A percentile compares a stretch with the other conserved stretches of the same genome.
phyloP scores from a whole-genome alignment of 2,797 vertebrate species.

The Eulemur albifrons region DNA sequence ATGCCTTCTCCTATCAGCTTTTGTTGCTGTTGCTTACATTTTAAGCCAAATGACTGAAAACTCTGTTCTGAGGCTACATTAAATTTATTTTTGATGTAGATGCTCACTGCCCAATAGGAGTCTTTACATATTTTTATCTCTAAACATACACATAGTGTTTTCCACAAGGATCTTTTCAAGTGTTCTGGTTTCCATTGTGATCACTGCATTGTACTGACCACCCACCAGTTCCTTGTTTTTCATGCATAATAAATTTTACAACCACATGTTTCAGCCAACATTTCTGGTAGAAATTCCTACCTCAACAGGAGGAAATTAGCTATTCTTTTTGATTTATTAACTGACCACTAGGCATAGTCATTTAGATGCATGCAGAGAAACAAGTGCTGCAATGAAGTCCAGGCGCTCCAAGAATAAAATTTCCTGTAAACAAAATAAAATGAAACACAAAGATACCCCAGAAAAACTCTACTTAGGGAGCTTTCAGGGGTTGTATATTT shows the following conservation, averaged over 20 bases:
- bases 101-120: neutral
- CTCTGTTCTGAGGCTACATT: neutral
- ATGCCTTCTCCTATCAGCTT: neutral
- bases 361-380: constrained; percentile 16
- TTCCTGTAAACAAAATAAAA: constrained; percentile 49
- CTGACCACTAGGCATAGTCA: neutral
- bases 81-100: neutral
- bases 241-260: constrained; percentile 66
- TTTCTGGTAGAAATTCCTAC: constrained; percentile 62
- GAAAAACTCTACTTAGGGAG: neutral
- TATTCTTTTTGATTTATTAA: constrained; percentile 47
- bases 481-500: neutral
- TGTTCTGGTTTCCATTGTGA: constrained; percentile 54
- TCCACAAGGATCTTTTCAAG: constrained; percentile 52
- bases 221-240: constrained; percentile 73
- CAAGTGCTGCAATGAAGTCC: neutral
- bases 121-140: constrained; percentile 37
- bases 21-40: neutral
- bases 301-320: constrained; percentile 61
- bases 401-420: constrained; percentile 17
- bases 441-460: neutral
- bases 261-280: constrained; percentile 38
- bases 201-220: constrained; percentile 48
- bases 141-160: neutral
- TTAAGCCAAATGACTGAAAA: neutral